These are phyloP conservation scores for Xanthia togata DNA, from an alignment of 2,888 invertebrate genomes.

Conservation along the genomic window DNA sequence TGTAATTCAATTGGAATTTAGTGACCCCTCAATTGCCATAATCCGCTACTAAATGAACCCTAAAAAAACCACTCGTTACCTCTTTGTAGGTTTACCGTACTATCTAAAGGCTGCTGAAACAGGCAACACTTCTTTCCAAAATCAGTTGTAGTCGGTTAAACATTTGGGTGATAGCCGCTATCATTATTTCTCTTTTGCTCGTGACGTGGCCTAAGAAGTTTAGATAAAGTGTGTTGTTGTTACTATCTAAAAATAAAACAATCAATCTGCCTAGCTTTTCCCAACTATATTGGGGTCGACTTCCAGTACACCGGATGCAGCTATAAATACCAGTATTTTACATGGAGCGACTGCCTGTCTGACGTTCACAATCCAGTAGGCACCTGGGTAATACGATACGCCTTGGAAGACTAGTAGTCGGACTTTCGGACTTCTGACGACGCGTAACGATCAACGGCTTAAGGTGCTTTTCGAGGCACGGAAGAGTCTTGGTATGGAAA, in stretches of 20 bases:
- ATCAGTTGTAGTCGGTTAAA: slow-evolving; percentile 5
- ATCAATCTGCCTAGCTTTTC: background rate
- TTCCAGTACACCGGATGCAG: too few relatives aligned
- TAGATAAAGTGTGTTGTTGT: slow-evolving; percentile 32
- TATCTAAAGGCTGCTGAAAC: background rate
- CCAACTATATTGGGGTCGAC: too few relatives aligned
- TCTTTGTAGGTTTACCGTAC: background rate
- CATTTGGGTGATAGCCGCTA: slow-evolving; percentile 18
- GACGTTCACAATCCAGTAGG: too few relatives aligned
- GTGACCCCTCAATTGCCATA: slow-evolving; percentile 11
- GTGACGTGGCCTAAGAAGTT: slow-evolving; percentile 21
- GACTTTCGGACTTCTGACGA: too few relatives aligned
- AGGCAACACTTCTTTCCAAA: background rate
- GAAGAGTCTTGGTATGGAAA: too few relatives aligned
- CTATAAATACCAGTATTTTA: too few relatives aligned
- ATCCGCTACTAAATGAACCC: slow-evolving; percentile 14
- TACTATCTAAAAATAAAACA: slow-evolving; percentile 25
- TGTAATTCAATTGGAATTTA: slow-evolving; percentile 12
- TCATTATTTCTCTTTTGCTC: slow-evolving; percentile 27
- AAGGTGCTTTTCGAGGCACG: too few relatives aligned
- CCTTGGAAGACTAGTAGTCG: too few relatives aligned
- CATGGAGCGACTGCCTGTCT: too few relatives aligned
- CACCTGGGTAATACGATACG: too few relatives aligned
- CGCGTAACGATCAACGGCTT: too few relatives aligned
- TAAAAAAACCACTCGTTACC: background rate